phyloP scores from a whole-genome alignment of 2,797 vertebrate genomes.

The Rhinichthys osculus region DNA sequence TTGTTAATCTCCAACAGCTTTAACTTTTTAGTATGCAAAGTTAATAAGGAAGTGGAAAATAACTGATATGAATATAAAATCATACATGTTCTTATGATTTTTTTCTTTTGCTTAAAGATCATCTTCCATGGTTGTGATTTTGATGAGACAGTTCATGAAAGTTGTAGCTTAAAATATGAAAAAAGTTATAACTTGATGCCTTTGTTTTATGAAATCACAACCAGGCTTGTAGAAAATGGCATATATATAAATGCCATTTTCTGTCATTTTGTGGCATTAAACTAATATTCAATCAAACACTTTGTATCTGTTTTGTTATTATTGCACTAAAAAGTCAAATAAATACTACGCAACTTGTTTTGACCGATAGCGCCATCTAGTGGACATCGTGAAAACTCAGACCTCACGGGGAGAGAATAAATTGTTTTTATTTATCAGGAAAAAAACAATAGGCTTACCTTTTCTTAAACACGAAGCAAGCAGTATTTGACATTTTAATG shows the following conservation, averaged over 20 bases:
- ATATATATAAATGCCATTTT: neutral
- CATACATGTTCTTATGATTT: neutral
- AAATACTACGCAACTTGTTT: neutral
- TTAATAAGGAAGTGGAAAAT: neutral
- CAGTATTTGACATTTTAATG: neutral
- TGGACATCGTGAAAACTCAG: neutral
- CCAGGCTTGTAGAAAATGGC: slow-evolving; percentile 60
- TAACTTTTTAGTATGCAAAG: slow-evolving; percentile 18
- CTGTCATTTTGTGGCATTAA: slow-evolving; percentile 14
- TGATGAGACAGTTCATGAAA: slow-evolving; percentile 73
- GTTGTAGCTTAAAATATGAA: slow-evolving; percentile 70
- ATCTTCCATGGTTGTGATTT: slow-evolving; percentile 60
- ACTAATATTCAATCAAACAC: neutral
- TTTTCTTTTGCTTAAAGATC: slow-evolving; percentile 13
- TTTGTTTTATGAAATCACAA: slow-evolving; percentile 69
- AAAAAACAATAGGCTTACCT: neutral
- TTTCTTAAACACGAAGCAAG: neutral
- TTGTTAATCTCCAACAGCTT: slow-evolving; percentile 64
- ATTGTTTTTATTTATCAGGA: no score
- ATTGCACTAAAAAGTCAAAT: neutral
- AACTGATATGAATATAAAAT: neutral
- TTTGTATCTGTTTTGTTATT: neutral
- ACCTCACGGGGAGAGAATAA: neutral
- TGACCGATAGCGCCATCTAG: neutral
- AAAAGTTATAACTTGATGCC: slow-evolving; percentile 70